Evolutionary conservation across 2,888 invertebrate species (phyloP).

Genomic region (Amphimallon solstitiale): DNA sequence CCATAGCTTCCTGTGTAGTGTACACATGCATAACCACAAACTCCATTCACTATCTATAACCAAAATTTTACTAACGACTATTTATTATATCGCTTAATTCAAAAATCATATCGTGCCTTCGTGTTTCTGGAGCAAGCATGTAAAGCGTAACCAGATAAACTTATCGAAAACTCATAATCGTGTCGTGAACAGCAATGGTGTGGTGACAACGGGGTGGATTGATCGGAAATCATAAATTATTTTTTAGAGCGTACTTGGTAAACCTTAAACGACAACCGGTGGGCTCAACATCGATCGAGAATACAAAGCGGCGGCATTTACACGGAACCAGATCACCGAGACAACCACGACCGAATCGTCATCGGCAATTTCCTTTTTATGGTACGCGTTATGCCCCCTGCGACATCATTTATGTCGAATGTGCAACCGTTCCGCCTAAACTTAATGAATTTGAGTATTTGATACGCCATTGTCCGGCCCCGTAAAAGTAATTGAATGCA

Average conservation of each 20-base stretch:
- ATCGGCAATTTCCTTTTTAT: constrained; percentile 7
- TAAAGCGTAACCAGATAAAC: background rate
- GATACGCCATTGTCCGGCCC: too few species aligned
- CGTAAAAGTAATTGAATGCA: too few species aligned
- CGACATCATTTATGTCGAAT: background rate
- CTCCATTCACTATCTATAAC: too few species aligned
- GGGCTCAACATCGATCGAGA: constrained; percentile 7
- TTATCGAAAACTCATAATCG: constrained; percentile 1
- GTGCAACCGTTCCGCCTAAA: background rate
- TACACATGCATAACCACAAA: too few species aligned
- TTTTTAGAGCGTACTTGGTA: constrained; percentile 2
- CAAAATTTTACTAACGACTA: too few species aligned
- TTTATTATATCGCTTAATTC: too few species aligned
- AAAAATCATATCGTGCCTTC: too few species aligned
- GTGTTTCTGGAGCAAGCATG: too few species aligned
- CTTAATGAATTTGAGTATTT: background rate
- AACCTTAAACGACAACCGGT: constrained; percentile 19
- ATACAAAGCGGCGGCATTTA: constrained; percentile 14
- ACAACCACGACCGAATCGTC: background rate
- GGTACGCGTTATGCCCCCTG: background rate
- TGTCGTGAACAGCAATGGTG: background rate
- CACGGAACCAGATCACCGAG: background rate
- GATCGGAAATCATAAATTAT: constrained; percentile 12
- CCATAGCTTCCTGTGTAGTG: too few species aligned
- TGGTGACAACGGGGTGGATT: background rate